Percentiles rank a stretch among this genome's conserved stretches.
Conservation (phyloP, 2,888 invertebrate genomes). For the Parelbella ahira region DNA sequence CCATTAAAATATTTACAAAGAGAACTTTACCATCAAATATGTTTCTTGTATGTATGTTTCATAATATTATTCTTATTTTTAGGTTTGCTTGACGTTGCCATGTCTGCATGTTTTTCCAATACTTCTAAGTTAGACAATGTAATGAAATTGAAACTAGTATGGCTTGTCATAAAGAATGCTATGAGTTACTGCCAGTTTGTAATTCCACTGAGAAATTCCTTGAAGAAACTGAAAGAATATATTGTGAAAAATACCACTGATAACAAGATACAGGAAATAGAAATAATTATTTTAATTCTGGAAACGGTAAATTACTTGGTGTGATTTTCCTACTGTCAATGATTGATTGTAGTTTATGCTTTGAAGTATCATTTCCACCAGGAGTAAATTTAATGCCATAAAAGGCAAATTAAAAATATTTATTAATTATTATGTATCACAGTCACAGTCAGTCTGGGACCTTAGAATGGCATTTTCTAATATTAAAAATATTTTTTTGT, state of each 20-base stretch:
- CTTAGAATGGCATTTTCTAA: too few species aligned
- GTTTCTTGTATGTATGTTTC: too few species aligned
- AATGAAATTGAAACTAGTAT: slow-evolving; percentile 61
- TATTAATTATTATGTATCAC: too few species aligned
- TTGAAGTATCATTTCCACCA: too few species aligned
- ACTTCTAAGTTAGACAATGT: slow-evolving; percentile 56
- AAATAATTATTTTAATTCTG: slow-evolving; percentile 53
- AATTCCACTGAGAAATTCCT: slow-evolving; percentile 51
- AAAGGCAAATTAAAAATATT: too few species aligned
- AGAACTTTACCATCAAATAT: too few species aligned
- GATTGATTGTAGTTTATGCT: too few species aligned
- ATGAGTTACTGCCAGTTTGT: slow-evolving; percentile 59
- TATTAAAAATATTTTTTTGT: too few species aligned
- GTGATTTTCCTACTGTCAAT: too few species aligned
- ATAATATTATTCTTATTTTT: slow-evolving; percentile 27
- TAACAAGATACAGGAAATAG: slow-evolving; percentile 65
- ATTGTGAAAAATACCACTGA: slow-evolving; percentile 49
- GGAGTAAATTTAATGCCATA: too few species aligned
- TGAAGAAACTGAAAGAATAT: slow-evolving; percentile 49
- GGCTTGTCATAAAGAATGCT: slow-evolving; percentile 66
- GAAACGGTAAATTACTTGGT: slow-evolving; percentile 61
- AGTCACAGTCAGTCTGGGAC: too few species aligned
- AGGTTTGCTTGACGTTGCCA: slow-evolving; percentile 62
- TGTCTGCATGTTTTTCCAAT: slow-evolving; percentile 46
- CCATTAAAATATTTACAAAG: too few species aligned